Base-by-base conservation (phyloP, 2,797 vertebrate genomes). In the Enteromius thamalakanensis region DNA sequence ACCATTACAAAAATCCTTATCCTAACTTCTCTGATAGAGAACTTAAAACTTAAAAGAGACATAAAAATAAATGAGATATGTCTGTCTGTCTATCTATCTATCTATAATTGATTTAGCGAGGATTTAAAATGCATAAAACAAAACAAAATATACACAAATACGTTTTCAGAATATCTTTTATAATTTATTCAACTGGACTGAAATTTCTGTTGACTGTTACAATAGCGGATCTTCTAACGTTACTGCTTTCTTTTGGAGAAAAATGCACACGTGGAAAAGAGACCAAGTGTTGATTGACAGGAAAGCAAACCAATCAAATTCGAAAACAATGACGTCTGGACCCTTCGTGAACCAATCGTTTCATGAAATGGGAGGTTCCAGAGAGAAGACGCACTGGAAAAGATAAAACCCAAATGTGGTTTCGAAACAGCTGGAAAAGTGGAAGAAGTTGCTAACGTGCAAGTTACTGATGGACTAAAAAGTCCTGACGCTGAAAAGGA, bases 181-280 rank as follows among this genome's bases (percentile, higher is more conserved):
- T 1, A 9, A n/a, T 80, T 70, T 80, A 2, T 69, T 19, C 6
- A n/a, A 64, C 34, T 68, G 32, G 11, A 10, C 1, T 58, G 0
- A 83, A 23, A 47, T 9, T 3, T 34, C 17, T 3, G 5, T 58
- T 26, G 9, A 8, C 19, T 47, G 37, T 12, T 26, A 26, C 11
- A 26, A 60, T 37, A 76, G 21, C 19, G 34, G 1, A 69, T 17
- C 21, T 21, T 77, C 17, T 47, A 45, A 45, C 42, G 42, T 45
- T 45, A 34, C 29, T 12, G 45, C 8, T 32, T 26, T 60, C 14
- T 34, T 37, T 89, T 55, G 91, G 89, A 84, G 88, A 88, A 87
- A 91, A 92, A 86, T 95, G 94, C 93, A 94, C 94, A 95, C 94
- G 95, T 96, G 94, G 93, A 91, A 89, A 76, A 62, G 65, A 26